phyloP scores from a whole-genome alignment of 2,113 vertebrate species.

The Empidonax alnorum region DNA sequence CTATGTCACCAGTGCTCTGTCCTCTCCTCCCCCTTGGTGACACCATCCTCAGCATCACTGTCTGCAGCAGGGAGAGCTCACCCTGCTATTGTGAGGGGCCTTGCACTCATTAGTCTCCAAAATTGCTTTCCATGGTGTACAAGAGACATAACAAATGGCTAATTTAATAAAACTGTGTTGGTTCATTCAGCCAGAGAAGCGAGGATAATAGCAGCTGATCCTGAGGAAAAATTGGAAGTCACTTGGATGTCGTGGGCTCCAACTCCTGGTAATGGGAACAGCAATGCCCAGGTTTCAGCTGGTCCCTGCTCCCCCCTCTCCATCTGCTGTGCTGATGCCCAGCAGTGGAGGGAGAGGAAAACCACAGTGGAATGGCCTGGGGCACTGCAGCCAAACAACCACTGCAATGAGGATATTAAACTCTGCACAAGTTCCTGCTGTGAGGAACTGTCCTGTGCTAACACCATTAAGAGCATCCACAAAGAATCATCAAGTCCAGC shows the following conservation, averaged over 20 bases:
- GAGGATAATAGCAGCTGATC: neutral
- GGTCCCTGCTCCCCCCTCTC: neutral
- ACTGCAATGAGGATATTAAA: neutral
- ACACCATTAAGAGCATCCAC: neutral
- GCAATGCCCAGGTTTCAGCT: neutral
- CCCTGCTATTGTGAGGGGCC: neutral
- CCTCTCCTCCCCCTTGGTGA: neutral
- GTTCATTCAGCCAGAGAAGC: conserved; percentile 28
- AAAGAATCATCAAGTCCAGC: neutral
- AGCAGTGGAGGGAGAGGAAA: neutral
- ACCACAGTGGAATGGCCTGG: rapidly evolving
- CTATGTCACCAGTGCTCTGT: neutral
- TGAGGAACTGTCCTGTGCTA: neutral
- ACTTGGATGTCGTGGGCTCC: rapidly evolving
- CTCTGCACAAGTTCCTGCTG: neutral
- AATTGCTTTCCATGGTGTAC: conserved; percentile 43
- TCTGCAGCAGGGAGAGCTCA: neutral
- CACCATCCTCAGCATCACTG: neutral
- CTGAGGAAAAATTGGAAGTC: neutral
- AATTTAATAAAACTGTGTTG: conserved; percentile 47
- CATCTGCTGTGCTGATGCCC: rapidly evolving
- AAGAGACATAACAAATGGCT: conserved; percentile 34
- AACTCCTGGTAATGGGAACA: neutral
- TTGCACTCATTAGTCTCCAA: conserved; percentile 15
- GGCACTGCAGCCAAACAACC: neutral